These are phyloP conservation scores for Avahi laniger DNA, from an alignment of 2,797 vertebrate genomes.

Conservation along the genomic window DNA sequence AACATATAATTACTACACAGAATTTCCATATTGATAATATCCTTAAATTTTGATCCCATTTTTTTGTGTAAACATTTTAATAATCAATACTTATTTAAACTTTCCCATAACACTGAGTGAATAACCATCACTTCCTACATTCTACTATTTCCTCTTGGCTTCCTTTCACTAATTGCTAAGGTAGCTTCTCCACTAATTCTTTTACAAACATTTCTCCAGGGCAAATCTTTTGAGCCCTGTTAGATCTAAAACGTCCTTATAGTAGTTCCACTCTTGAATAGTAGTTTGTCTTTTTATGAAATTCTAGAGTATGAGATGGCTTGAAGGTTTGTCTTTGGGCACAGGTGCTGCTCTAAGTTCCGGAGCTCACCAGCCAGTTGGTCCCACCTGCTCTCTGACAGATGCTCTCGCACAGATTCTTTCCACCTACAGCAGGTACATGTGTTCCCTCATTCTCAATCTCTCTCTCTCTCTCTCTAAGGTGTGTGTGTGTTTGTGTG, in stretches of 20 bases:
- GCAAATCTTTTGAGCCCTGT: background rate
- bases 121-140: background rate
- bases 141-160: background rate
- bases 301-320: background rate
- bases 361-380: background rate
- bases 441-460: background rate
- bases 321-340: background rate
- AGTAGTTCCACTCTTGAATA: background rate
- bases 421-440: background rate
- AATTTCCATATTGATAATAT: background rate
- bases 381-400: background rate
- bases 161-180: background rate
- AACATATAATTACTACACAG: background rate
- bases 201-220: background rate
- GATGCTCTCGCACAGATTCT: background rate
- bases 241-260: background rate
- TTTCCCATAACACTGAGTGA: background rate
- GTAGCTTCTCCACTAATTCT: background rate
- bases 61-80: background rate
- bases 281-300: background rate
- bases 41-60: background rate
- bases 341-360: background rate
- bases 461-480: background rate
- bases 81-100: background rate
- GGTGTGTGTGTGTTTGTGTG: background rate